Evolutionary conservation across 2,888 invertebrate species (phyloP), one percentile per base, ranked within the genome.

Genomic region (Steromphala cineraria): DNA sequence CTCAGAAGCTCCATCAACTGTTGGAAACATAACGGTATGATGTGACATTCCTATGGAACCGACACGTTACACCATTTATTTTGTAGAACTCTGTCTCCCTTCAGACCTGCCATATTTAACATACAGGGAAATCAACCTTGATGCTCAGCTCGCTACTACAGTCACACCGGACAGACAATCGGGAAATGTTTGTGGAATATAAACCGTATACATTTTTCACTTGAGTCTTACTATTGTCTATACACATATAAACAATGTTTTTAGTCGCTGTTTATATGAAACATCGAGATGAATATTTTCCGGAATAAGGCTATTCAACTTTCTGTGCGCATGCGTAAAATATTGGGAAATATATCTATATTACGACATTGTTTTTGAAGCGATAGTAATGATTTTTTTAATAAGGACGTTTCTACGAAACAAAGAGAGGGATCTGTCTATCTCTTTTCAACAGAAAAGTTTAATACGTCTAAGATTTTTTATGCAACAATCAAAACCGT

Each of bases 1-100:
- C 94, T 97, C 97, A 75, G 75, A 75, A 46, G 52, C 52, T 24
- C 24, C 52, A 52, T 40, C 40, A 24, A 52, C n/a, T 46, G 75
- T 52, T 75, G 75, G 75, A 52, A 19, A 75, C 75, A 75, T 75
- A 75, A 46, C 75, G 75, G 52, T 46, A 24, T 46, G 75, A 24
- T 75, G 75, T 75, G 52, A 75, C 75, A 46, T 46, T 40, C 46
- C 52, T 75, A 75, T 52, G 75, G 75, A 46, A 75, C 52, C 24
- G 46, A 75, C 46, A 75, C 19, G 75, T 75, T 75, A 40, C 40
- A 75, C 40, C 40, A 46, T 75, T 19, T 40, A 52, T 52, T 24
- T 52, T 24, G 46, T 52, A 53, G 62, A 62, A 24, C 62, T 8
- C 62, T 24, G 52, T 75, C 24, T 75, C 52, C 52, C 75, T 52